Percentiles rank a stretch among this genome's conserved stretches.
Conservation (phyloP, 2,113 vertebrate species). For the Engraulis encrasicolus region DNA sequence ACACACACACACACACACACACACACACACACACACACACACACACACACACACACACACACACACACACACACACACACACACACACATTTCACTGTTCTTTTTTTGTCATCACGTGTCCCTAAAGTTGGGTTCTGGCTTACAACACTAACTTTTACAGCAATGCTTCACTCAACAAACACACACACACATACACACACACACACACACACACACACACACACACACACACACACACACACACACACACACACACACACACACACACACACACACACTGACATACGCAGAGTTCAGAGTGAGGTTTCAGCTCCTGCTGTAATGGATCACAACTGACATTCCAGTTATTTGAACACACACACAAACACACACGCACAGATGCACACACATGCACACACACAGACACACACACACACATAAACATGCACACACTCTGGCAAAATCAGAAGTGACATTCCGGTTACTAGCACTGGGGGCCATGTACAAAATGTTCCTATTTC, state of each 20-base stretch:
- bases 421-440: background rate
- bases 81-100: no score
- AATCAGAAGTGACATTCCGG: no score
- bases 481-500: no score
- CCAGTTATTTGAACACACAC: background rate
- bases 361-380: background rate
- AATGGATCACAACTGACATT: background rate
- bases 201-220: background rate
- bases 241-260: no score
- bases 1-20: background rate
- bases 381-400: background rate
- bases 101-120: no score
- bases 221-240: background rate
- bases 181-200: background rate
- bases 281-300: background rate
- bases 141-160: no score
- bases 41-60: background rate
- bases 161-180: background rate
- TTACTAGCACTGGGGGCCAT: no score
- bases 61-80: background rate
- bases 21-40: background rate
- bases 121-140: no score
- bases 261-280: no score
- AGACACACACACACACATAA: background rate
- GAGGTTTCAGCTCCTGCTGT: background rate